Base-by-base conservation (phyloP, 2,888 invertebrate genomes). In the Odiellus spinosus region DNA sequence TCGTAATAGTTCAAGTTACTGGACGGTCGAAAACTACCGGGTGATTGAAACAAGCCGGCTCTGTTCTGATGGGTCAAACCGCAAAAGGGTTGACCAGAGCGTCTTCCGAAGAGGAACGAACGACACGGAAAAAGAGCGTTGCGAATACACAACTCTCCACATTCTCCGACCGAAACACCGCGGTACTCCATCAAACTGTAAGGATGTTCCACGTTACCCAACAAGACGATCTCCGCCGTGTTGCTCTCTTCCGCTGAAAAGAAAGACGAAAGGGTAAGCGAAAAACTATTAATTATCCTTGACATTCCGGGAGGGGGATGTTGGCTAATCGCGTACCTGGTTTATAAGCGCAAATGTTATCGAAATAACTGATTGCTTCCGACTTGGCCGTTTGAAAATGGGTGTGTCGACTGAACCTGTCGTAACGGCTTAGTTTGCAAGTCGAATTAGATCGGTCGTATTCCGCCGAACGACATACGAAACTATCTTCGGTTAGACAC, bases 391-490 rank as follows among this genome's bases (percentile, higher is more conserved):
- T 46, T 18, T 58, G 55, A 49, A 65, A 59, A 47, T 61, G 59
- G n/a, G 59, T 57, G 17, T 64, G 64, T 49, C 61, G 60, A 40
- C 58, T 61, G 42, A 65, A 58, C 18, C 64, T 56, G 50, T 65
- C 64, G 44, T 64, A 62, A n/a, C 61, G 59, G 46, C 61, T 61
- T 19, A 64, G 54, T 38, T 60, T 60, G 49, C 63, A 63, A 48
- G 57, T 61, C 8, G 44, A 41, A 20, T 55, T 57, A 41, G 60
- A 60, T 48, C 63, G 60, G 50, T 66, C 62, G 57, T 62, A 66
- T 56, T 65, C 63, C 45, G 59, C 61, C 5, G 65, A 66, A 12
- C 63, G 59, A 52, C 65, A 65, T 10, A 61, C 58, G 42, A 65
- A 63, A 15, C 60, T 58, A 43, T 57, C 56, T 53, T 61, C 63